These are phyloP conservation scores for Drosophila repletoides DNA, from an alignment of 1,140 invertebrate genomes.

Conservation along the genomic window DNA sequence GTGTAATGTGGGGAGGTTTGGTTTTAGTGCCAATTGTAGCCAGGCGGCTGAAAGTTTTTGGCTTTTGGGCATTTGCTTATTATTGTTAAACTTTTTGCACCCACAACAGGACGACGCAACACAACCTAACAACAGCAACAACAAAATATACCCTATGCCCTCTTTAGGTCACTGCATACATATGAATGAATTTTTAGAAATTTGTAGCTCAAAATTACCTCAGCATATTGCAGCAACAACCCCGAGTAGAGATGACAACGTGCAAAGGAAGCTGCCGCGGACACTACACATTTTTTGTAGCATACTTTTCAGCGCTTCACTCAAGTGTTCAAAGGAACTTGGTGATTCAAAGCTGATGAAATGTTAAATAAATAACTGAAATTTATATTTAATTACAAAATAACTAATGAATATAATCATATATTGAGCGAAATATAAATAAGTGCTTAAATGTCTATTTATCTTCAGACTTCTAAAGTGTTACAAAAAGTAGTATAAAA, in stretches of 20 bases:
- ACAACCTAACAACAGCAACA: constrained; percentile 35
- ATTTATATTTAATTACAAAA: no score
- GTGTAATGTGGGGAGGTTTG: not conserved
- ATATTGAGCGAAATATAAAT: no score
- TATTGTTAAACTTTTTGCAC: constrained; percentile 77
- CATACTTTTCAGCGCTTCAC: not conserved
- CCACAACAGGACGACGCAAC: constrained; percentile 49
- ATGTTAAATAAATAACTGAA: no score
- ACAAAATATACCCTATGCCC: constrained; percentile 28
- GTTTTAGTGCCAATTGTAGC: constrained; percentile 52
- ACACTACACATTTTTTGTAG: not conserved
- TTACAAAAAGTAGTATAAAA: no score
- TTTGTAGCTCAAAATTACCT: constrained; percentile 62
- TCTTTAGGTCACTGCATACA: constrained; percentile 44
- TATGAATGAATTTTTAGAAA: constrained; percentile 52
- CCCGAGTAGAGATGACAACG: constrained; percentile 47
- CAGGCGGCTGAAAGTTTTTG: constrained; percentile 49
- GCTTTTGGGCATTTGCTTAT: constrained; percentile 76
- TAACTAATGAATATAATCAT: no score
- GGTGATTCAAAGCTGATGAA: no score
- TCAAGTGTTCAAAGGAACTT: no score
- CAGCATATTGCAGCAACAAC: constrained; percentile 30
- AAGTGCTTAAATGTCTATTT: no score
- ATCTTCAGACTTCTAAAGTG: no score
- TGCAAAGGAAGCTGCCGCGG: not conserved